These are phyloP conservation scores for Champsocephalus esox DNA, from an alignment of 2,797 vertebrate species.

Conservation along the genomic window DNA sequence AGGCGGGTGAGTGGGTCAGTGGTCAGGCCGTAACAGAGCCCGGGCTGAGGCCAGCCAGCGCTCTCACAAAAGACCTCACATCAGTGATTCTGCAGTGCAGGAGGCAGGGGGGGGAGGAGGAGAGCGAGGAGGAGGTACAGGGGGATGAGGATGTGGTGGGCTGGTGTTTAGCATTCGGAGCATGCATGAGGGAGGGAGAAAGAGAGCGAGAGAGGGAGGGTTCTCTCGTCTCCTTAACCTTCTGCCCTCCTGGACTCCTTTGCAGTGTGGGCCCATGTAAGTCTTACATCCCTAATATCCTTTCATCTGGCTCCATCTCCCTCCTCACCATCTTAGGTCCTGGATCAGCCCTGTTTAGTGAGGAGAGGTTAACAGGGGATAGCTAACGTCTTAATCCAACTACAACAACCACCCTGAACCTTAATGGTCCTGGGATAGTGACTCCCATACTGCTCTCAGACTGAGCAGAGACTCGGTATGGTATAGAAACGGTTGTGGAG, in stretches of 20 bases:
- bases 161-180: slow-evolving; percentile 67
- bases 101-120: slow-evolving; percentile 50
- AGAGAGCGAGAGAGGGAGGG: slow-evolving; percentile 25
- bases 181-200: slow-evolving; percentile 44
- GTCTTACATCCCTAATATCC: slow-evolving; percentile 50
- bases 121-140: slow-evolving; percentile 59
- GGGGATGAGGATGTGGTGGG: slow-evolving; percentile 50
- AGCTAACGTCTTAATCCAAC: slow-evolving; percentile 84
- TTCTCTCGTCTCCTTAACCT: slow-evolving; percentile 66
- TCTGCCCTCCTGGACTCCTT: slow-evolving; percentile 53
- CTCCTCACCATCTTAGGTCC: slow-evolving; percentile 54
- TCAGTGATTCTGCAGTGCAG: slow-evolving; percentile 73
- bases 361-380: slow-evolving; percentile 77
- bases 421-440: slow-evolving; percentile 60
- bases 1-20: slow-evolving; percentile 82
- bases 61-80: slow-evolving; percentile 79
- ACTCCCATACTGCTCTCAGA: slow-evolving; percentile 44
- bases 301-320: slow-evolving; percentile 62
- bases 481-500: slow-evolving; percentile 37
- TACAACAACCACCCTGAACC: slow-evolving; percentile 74
- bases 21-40: slow-evolving; percentile 80
- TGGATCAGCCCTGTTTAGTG: slow-evolving; percentile 43
- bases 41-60: slow-evolving; percentile 65
- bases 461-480: slow-evolving; percentile 3
- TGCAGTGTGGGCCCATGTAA: slow-evolving; percentile 41